Evolutionary conservation across 1,140 invertebrate species (phyloP).

Genomic region (Grapholita molesta): DNA sequence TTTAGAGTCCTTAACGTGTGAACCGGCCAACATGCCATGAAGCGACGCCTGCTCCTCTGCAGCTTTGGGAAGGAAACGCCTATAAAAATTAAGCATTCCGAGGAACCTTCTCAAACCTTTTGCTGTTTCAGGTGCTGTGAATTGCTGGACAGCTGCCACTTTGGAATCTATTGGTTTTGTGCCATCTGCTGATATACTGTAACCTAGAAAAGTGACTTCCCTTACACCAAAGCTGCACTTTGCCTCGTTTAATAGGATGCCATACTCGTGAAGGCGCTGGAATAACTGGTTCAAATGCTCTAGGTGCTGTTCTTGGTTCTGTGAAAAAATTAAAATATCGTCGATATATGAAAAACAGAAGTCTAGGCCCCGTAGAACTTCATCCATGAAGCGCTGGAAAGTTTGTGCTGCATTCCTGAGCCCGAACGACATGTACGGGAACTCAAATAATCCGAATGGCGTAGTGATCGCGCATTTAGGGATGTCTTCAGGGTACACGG

Average conservation of each 20-base stretch:
- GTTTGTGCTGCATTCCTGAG: conserved; percentile 31
- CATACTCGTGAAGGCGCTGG: conserved; percentile 33
- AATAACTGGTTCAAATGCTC: conserved; percentile 39
- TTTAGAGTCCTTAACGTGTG: conserved; percentile 19
- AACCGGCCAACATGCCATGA: conserved; percentile 22
- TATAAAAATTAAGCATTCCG: conserved; percentile 65
- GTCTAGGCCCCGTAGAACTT: conserved; percentile 42
- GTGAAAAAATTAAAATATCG: conserved; percentile 72
- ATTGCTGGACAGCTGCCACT: not conserved
- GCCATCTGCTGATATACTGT: not conserved
- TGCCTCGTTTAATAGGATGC: conserved; percentile 25
- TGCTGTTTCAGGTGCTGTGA: conserved; percentile 43
- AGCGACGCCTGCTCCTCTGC: conserved; percentile 28
- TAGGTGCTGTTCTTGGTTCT: conserved; percentile 38
- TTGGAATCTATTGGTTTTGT: not conserved
- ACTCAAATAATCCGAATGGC: conserved; percentile 47
- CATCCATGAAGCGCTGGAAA: conserved; percentile 65
- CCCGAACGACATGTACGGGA: conserved; percentile 45
- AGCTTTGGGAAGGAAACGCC: conserved; percentile 38
- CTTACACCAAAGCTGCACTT: not conserved
- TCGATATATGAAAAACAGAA: conserved; percentile 37
- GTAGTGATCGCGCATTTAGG: conserved; percentile 57
- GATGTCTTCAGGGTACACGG: conserved; percentile 47
- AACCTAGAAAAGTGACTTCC: not conserved
- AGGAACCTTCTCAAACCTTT: conserved; percentile 58